Evolutionary conservation across 2,797 vertebrate genomes (phyloP).

Genomic region (Myotis pilosus): DNA sequence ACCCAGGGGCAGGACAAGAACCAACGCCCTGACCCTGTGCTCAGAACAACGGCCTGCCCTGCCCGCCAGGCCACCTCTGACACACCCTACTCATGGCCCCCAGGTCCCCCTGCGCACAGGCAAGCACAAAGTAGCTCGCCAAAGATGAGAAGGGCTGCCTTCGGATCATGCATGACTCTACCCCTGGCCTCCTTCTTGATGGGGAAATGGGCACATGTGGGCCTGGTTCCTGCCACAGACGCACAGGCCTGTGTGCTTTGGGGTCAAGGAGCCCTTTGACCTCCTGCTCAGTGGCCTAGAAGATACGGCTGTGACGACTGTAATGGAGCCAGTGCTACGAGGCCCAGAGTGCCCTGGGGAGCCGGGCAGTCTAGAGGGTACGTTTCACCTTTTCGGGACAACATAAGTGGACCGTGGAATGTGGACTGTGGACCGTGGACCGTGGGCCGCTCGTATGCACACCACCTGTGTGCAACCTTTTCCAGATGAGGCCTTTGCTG

Average conservation of each 20-base stretch:
- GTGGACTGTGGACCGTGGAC: not conserved
- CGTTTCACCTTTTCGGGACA: not conserved
- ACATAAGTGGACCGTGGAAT: not conserved
- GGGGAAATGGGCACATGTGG: not conserved
- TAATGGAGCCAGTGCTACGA: not conserved
- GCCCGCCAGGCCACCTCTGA: fast-evolving
- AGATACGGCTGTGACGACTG: not conserved
- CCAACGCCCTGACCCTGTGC: not conserved
- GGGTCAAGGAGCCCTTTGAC: fast-evolving
- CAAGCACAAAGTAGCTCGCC: not conserved
- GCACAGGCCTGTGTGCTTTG: not conserved
- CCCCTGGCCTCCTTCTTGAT: not conserved
- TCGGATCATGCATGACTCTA: no score
- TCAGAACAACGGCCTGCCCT: not conserved
- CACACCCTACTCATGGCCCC: not conserved
- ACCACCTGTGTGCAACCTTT: not conserved
- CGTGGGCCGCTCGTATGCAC: not conserved
- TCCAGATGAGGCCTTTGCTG: not conserved
- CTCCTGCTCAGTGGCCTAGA: not conserved
- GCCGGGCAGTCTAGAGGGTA: fast-evolving
- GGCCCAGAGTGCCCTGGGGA: not conserved
- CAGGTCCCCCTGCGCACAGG: not conserved
- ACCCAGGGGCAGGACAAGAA: not conserved
- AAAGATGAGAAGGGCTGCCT: not conserved
- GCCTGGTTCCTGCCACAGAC: not conserved